Percentiles rank a stretch among this genome's conserved stretches.
These are phyloP conservation scores for Smutsia gigantea DNA, from an alignment of 2,797 vertebrate genomes.

Conservation along the genomic window DNA sequence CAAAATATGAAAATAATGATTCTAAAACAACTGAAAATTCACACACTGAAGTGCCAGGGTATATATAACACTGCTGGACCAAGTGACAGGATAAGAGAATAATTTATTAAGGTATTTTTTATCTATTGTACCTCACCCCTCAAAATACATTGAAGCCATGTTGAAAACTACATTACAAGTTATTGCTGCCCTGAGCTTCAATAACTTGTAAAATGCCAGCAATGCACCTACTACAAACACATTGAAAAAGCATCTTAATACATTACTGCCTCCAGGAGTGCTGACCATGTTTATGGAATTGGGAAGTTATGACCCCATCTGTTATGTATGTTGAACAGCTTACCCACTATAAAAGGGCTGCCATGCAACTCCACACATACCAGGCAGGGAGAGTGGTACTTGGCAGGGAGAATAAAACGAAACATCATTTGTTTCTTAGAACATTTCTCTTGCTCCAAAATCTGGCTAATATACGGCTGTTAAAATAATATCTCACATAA, in stretches of 20 bases:
- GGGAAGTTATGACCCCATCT: constrained; percentile 75
- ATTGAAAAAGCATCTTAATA: constrained; percentile 71
- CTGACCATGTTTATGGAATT: constrained; percentile 73
- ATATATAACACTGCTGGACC: background rate
- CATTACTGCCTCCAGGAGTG: constrained; percentile 72
- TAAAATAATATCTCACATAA: constrained; percentile 52
- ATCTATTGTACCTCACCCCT: constrained; percentile 64
- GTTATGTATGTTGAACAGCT: constrained; percentile 63
- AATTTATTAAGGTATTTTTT: constrained; percentile 63
- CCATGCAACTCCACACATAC: background rate
- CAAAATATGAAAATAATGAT: constrained; percentile 39
- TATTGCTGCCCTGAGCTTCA: constrained; percentile 78
- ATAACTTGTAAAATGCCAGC: constrained; percentile 74
- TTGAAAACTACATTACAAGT: constrained; percentile 79
- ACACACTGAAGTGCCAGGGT: constrained; percentile 12
- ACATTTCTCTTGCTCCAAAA: constrained; percentile 28
- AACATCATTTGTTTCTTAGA: background rate
- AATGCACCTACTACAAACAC: constrained; percentile 74
- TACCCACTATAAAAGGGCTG: background rate
- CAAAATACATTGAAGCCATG: constrained; percentile 70
- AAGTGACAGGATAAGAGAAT: constrained; percentile 63
- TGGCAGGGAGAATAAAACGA: background rate
- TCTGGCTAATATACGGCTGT: background rate
- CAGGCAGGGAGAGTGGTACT: background rate
- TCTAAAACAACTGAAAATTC: constrained; percentile 4